Evolutionary conservation across 1,140 invertebrate species (phyloP), one percentile per base, ranked within the genome.

Genomic region (Acarapis woodi): DNA sequence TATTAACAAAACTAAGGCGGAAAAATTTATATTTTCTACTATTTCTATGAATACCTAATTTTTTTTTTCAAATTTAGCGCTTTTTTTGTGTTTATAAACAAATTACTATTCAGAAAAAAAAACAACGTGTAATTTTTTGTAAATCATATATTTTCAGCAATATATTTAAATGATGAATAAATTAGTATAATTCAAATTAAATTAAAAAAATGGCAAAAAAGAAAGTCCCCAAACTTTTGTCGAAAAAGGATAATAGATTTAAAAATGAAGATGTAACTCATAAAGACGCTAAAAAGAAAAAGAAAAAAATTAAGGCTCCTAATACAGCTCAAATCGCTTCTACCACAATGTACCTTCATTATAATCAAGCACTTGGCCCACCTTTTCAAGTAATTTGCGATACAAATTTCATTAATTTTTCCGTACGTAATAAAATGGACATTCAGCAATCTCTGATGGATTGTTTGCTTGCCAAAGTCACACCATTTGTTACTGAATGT

Each of bases 401-500:
- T 55, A 99, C 93, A 2, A 99, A 99, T 61, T 99, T 99, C 49
- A 72, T 99, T 3, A 97, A 97, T 52, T 96, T 97, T 54, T 85
- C 88, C 0, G 87, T 99, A 22, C 90, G 93, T 60, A 90, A 93
- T 52, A 94, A 96, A 62, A 57, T 99, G 37, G 93, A 99, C 51
- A 73, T 99, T 32, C 67, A 93, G 35, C 70, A 90, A 52, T 79
- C 75, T 45, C 90, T 97, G 80, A 96, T 96, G 85, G 82, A 96
- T 48, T 97, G 88, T 56, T 59, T 99, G 1, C 94, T 93, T 59
- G 88, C 88, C 9, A 97, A 96, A 60, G 93, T 88, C 55, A 87
- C 87, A 50, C 87, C 88, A 1, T 97, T 97, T 48, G 71, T 99
- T 42, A 93, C 90, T 1, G 90, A 97, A 49, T 99, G 93, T 65